Percentiles rank a stretch among this genome's conserved stretches.
Conservation (phyloP, 2,113 vertebrate species). For the Sisor rabdophorus region DNA sequence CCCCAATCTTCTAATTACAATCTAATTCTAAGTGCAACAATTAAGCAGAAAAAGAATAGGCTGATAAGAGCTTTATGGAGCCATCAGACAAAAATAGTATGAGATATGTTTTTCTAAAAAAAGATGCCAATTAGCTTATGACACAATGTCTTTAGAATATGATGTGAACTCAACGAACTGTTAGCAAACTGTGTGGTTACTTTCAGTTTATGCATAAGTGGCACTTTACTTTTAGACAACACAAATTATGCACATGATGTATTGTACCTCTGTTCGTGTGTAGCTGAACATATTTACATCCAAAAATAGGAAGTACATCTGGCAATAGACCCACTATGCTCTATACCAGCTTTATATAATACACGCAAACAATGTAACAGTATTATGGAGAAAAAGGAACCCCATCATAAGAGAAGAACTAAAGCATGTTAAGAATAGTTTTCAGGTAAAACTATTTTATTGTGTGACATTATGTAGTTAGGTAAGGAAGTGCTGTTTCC, state of each 20-base stretch:
- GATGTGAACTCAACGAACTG: too few relatives aligned
- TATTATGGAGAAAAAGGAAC: constrained; percentile 33
- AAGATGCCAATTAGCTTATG: too few relatives aligned
- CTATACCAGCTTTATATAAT: not conserved
- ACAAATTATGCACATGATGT: not conserved
- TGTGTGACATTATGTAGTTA: constrained; percentile 2
- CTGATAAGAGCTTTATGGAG: too few relatives aligned
- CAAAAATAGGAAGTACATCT: constrained; percentile 26
- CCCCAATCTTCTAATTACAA: too few relatives aligned
- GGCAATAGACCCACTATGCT: not conserved
- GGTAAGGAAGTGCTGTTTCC: not conserved
- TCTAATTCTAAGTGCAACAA: too few relatives aligned
- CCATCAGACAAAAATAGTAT: too few relatives aligned
- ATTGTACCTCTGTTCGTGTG: not conserved
- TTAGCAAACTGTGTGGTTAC: too few relatives aligned
- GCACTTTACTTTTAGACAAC: not conserved
- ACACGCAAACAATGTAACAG: not conserved
- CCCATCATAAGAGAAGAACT: constrained; percentile 17
- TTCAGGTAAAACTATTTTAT: not conserved
- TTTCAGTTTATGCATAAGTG: too few relatives aligned
- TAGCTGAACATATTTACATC: constrained; percentile 2
- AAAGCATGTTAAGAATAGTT: not conserved
- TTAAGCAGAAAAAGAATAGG: too few relatives aligned
- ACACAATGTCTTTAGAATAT: too few relatives aligned
- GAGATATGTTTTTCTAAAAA: too few relatives aligned